Evolutionary conservation across 2,113 vertebrate species (phyloP).

Genomic region (Copsychus sechellarum): DNA sequence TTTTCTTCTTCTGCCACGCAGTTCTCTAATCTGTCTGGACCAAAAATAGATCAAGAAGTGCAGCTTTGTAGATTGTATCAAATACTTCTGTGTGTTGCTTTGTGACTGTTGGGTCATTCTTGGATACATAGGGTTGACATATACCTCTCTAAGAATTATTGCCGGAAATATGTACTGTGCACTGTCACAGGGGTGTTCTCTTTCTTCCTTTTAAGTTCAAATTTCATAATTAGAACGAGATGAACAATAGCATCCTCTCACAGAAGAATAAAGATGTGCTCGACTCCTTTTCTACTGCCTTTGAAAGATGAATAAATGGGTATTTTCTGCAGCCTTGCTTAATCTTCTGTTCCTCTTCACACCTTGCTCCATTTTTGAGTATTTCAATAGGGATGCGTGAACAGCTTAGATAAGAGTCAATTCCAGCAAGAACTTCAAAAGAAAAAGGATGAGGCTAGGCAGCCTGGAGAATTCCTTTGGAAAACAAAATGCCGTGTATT

Average conservation of each 20-base stretch:
- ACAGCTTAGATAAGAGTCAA: constrained; percentile 38
- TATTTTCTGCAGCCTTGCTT: constrained; percentile 48
- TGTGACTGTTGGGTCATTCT: constrained; percentile 61
- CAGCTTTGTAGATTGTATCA: constrained; percentile 58
- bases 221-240: constrained; percentile 73
- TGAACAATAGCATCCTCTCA: constrained; percentile 61
- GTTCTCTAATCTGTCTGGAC: constrained; percentile 69
- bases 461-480: constrained; percentile 35
- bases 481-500: constrained; percentile 30
- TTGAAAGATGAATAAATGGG: constrained; percentile 62
- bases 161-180: constrained; percentile 15
- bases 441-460: background rate
- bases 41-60: constrained; percentile 65
- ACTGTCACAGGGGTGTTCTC: background rate
- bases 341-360: constrained; percentile 59
- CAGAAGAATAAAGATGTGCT: constrained; percentile 61
- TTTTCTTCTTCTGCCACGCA: constrained; percentile 57
- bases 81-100: constrained; percentile 53
- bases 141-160: constrained; percentile 63
- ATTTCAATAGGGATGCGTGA: constrained; percentile 52
- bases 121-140: constrained; percentile 44
- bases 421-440: constrained; percentile 57
- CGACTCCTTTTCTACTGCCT: constrained; percentile 48
- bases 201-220: constrained; percentile 67
- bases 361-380: constrained; percentile 57